Evolutionary conservation across 2,888 invertebrate genomes (phyloP), one percentile per base, ranked within the genome.

Genomic region (Agriopis marginaria): DNA sequence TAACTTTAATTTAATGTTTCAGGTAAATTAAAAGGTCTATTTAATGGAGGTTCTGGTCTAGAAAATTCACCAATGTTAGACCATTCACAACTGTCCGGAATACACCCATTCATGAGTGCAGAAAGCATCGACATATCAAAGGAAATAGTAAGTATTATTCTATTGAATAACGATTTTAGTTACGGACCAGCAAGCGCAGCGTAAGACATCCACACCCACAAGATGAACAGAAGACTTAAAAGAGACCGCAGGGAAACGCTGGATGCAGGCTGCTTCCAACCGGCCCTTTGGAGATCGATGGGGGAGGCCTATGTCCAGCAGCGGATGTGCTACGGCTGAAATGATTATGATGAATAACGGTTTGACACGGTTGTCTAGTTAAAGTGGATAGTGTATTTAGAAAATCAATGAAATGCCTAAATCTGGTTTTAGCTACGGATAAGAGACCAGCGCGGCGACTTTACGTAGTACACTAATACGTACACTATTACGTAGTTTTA

Each of bases 51-150:
- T 0, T 81, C 80, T 70, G 83, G 76, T 39, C 68, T 86, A 6
- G 86, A 85, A 66, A 81, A 75, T 73, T 89, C 91, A 40, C 84
- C 87, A 12, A 45, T 86, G 64, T 74, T 89, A 69, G 91, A 94
- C 47, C 86, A 91, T 68, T 92, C 94, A 8, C 90, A 92, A 75
- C 90, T 97, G 70, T 97, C 97, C 39, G 97, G 97, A 0, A 95
- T 97, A 14, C 96, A 96, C 64, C 96, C 97, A 0, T 97, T 97
- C 80, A 95, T 96, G 81, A 97, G 97, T 63, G 96, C 96, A 6
- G 97, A 96, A 72, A 96, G 96, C 80, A 93, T 95, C 50, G 81
- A 81, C 72, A 83, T 92, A 53, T 91, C 91, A 80, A 89, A 88
- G 75, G 79, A 81, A 71, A 64, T 78, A 82, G 90, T 91, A 88